Base-by-base conservation (phyloP, 1,140 invertebrate species). In the Hydropsyche tenuis region DNA sequence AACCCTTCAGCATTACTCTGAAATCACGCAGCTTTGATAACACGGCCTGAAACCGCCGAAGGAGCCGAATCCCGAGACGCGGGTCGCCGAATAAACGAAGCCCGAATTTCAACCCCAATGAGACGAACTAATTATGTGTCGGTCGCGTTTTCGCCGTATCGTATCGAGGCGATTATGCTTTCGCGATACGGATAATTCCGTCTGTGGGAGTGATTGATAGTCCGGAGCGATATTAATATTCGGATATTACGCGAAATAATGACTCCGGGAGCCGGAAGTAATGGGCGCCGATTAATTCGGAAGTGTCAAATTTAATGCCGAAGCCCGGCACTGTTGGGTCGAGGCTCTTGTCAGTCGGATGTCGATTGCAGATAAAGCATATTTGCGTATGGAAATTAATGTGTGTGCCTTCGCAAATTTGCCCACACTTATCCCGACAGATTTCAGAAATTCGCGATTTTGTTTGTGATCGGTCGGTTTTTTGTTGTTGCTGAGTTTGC, bases 311-410 rank as follows among this genome's bases (percentile, higher is more conserved):
- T 60, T 60, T 60, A 60, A 25, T 27, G 23, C 20, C 45, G 23
- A 60, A 22, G 12, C 23, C 51, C 51, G 12, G 11, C n/a, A n/a
- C 3, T 37, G 30, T 9, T 3, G 9, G 30, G 30, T 37, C 30
- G 30, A 37, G 30, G 48, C n/a, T 51, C 20, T 16, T 51, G 48
- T 51, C 48, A 22, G 48, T 14, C 48, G 48, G 14, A 51, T 51
- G 37, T 46, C 18, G 63, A 65, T 65, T 20, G 4, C 16, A 65
- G 63, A 65, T 65, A 46, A 65, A 43, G 4, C 18, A 48, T 68
- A 68, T 68, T 68, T 48, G 25, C 43, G 22, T 27, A 68, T 68
- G 45, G 16, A 68, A 48, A 68, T 68, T 68, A 22, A 22, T 48
- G 45, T 60, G 23, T 60, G 56, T 68, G 45, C 23, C 20, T 22